Conservation (phyloP, 2,113 vertebrate genomes). For the Brachionichthys hirsutus region DNA sequence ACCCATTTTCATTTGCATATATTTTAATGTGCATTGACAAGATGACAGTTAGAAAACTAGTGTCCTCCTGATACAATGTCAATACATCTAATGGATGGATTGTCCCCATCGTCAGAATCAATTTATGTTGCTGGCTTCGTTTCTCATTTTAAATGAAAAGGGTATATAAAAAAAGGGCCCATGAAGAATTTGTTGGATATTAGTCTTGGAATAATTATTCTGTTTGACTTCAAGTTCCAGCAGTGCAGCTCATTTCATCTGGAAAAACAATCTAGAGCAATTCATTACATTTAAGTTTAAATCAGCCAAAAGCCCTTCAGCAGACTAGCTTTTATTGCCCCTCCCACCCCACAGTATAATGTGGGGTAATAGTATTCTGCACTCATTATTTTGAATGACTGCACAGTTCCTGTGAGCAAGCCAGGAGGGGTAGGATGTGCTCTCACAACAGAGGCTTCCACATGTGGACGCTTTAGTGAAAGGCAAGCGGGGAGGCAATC, state of each 20-base stretch:
- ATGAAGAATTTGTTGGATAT: conserved; percentile 21
- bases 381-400: conserved; percentile 62
- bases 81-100: no score
- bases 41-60: no score
- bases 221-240: conserved; percentile 35
- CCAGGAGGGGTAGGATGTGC: conserved; percentile 45
- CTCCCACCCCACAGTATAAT: conserved; percentile 22
- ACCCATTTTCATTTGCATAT: conserved; percentile 14
- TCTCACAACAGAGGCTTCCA: conserved; percentile 47
- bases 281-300: conserved; percentile 51
- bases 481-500: conserved; percentile 46
- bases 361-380: conserved; percentile 43
- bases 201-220: conserved; percentile 28
- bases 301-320: conserved; percentile 18
- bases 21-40: conserved; percentile 2
- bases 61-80: no score
- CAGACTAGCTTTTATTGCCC: conserved; percentile 18
- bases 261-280: conserved; percentile 42
- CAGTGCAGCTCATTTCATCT: conserved; percentile 15
- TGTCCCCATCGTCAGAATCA: no score
- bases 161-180: conserved; percentile 14
- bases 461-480: conserved; percentile 43
- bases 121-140: no score
- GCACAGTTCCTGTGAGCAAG: conserved; percentile 50
- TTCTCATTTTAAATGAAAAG: conserved; percentile 4